Evolutionary conservation across 2,888 invertebrate species (phyloP).

Genomic region (Agrotis puta): DNA sequence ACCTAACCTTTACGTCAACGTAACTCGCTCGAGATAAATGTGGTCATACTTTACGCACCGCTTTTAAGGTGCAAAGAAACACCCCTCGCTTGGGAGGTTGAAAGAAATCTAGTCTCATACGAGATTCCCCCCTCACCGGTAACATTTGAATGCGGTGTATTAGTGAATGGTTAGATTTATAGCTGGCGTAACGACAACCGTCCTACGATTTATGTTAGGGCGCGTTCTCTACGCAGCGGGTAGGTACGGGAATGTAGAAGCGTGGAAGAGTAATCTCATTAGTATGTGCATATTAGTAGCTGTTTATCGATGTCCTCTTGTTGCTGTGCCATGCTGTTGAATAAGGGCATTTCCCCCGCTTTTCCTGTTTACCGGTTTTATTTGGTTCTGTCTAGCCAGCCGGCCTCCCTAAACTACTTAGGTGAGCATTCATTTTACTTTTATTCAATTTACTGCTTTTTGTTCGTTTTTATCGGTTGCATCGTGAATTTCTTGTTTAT

Average conservation of each 20-base stretch:
- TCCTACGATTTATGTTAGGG: constrained; percentile 80
- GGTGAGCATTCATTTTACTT: constrained; percentile 54
- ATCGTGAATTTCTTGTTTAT: constrained; percentile 46
- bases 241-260: constrained; percentile 53
- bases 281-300: constrained; percentile 68
- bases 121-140: constrained; percentile 68
- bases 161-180: constrained; percentile 88
- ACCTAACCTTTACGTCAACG: constrained; percentile 61
- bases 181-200: constrained; percentile 78
- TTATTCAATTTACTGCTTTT: constrained; percentile 59
- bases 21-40: constrained; percentile 74
- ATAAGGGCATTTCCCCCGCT: constrained; percentile 44
- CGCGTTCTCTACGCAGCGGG: constrained; percentile 64
- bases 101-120: constrained; percentile 70
- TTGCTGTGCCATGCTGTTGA: constrained; percentile 38
- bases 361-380: constrained; percentile 63
- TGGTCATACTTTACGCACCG: constrained; percentile 78
- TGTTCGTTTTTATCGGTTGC: constrained; percentile 41
- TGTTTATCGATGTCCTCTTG: constrained; percentile 67
- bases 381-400: constrained; percentile 52
- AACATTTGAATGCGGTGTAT: constrained; percentile 88
- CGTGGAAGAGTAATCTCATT: constrained; percentile 64
- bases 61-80: constrained; percentile 75
- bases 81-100: constrained; percentile 13
- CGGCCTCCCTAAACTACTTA: constrained; percentile 27